A percentile compares a stretch with the other conserved stretches of the same genome.
phyloP scores from a whole-genome alignment of 2,113 vertebrate genomes.

The Nicator chloris region DNA sequence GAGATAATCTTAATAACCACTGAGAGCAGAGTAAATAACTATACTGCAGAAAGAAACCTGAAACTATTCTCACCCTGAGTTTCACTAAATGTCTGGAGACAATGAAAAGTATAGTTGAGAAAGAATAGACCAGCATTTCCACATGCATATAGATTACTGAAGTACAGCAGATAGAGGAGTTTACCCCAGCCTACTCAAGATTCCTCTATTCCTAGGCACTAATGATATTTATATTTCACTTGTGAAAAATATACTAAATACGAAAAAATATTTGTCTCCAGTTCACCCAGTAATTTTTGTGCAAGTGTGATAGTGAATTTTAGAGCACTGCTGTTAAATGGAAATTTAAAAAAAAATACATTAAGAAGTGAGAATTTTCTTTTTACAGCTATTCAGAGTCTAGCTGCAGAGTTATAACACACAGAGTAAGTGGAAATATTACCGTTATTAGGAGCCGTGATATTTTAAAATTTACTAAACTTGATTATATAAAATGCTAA shows the following conservation, averaged over 20 bases:
- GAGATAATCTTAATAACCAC: neutral
- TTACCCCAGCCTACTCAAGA: neutral
- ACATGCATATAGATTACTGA: neutral
- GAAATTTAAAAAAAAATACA: neutral
- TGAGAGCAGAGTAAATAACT: neutral
- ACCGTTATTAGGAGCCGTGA: neutral
- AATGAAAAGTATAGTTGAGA: neutral
- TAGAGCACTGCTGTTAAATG: neutral
- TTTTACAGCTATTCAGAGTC: neutral
- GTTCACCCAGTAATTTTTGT: neutral
- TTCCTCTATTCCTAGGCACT: neutral
- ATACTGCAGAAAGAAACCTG: neutral
- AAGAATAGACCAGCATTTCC: neutral
- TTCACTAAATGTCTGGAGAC: neutral
- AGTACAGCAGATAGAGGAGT: neutral
- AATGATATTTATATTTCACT: neutral
- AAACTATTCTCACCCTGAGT: neutral
- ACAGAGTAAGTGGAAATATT: neutral
- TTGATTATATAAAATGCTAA: neutral
- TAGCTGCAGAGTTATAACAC: neutral
- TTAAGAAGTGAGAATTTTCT: neutral
- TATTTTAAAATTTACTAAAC: neutral
- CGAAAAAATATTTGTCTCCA: neutral
- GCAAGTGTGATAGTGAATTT: neutral
- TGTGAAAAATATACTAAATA: neutral